A percentile compares a stretch with the other conserved stretches of the same genome.
These are phyloP conservation scores for Anolis apletophallus DNA, from an alignment of 2,797 vertebrate species.

Conservation along the genomic window DNA sequence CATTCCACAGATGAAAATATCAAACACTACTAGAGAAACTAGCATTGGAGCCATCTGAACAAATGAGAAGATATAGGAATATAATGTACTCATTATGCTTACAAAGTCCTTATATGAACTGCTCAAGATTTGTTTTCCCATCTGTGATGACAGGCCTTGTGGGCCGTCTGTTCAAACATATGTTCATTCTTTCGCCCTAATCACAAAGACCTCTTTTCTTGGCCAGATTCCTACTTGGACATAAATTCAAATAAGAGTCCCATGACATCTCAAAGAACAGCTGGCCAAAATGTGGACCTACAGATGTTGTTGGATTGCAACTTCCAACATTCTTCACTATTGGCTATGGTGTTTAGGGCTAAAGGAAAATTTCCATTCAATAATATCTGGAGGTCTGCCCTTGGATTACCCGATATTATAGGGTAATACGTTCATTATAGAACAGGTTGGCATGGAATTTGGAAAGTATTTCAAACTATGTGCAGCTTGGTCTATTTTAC, in stretches of 20 bases:
- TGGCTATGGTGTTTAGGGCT: too few relatives aligned
- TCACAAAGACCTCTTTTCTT: not conserved
- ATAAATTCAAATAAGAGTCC: not conserved
- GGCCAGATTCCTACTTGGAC: not conserved
- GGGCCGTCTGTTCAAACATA: constrained; percentile 6
- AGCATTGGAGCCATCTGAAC: fast-evolving
- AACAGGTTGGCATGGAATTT: too few relatives aligned
- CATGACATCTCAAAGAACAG: not conserved
- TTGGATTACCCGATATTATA: too few relatives aligned
- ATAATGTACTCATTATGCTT: not conserved
- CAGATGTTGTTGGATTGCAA: too few relatives aligned
- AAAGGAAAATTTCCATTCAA: too few relatives aligned
- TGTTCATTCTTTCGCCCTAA: constrained; percentile 2
- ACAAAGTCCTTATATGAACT: constrained; percentile 27
- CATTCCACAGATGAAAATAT: not conserved
- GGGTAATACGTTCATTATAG: too few relatives aligned
- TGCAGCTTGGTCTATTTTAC: not conserved
- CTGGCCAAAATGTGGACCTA: too few relatives aligned
- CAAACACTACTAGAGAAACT: not conserved
- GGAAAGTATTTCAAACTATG: too few relatives aligned
- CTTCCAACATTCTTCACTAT: too few relatives aligned
- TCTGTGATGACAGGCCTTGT: constrained; percentile 5
- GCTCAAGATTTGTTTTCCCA: constrained; percentile 12
- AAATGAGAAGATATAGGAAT: not conserved
- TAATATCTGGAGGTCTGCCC: too few relatives aligned